Base-by-base conservation (phyloP, 2,797 vertebrate genomes). In the Eospalax fontanierii region DNA sequence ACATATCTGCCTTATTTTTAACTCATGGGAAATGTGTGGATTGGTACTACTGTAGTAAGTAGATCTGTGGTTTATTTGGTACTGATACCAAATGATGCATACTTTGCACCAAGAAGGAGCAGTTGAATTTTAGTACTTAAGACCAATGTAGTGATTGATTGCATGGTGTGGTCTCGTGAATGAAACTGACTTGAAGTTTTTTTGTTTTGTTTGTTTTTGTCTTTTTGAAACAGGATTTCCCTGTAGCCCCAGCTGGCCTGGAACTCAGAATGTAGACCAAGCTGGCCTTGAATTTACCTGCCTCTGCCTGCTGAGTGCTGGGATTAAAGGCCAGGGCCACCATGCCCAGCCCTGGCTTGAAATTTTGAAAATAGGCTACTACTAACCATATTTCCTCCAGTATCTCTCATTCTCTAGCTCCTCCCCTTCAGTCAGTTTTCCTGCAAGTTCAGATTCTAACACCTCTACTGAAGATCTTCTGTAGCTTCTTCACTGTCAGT, bases 171-270 rank as follows among this genome's bases (percentile, higher is more conserved):
- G 46, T 90, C 46, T 93, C 46, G 76, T 88, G 79, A 87, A 79
- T 91, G 71, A 95, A 94, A 87, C 68, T 93, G n/a, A n/a, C n/a
- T n/a, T n/a, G n/a, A n/a, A n/a, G n/a, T 50, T 50, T 50, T 50
- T 6, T 50, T 50, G 6, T 6, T 50, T 50, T 50, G 46, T 50
- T 50, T 50, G 46, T 50, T 50, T 50, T 6, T 50, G 6, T 50
- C 6, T 50, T 50, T 50, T 50, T 50, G 46, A 50, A 11, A 50
- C 46, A 50, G 11, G 46, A 6, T 50, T 11, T 50, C 46, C 46
- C 6, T 50, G 46, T 50, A 50, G 46, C 46, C 46, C 46, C 46
- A 50, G 46, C 46, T 50, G 11, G 46, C 46, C 46, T 50, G 46
- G 46, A 50, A 50, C 46, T 50, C 46, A 6, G 6, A 6, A 6